phyloP scores from a whole-genome alignment of 1,140 invertebrate genomes.

The Lucilia sericata region DNA sequence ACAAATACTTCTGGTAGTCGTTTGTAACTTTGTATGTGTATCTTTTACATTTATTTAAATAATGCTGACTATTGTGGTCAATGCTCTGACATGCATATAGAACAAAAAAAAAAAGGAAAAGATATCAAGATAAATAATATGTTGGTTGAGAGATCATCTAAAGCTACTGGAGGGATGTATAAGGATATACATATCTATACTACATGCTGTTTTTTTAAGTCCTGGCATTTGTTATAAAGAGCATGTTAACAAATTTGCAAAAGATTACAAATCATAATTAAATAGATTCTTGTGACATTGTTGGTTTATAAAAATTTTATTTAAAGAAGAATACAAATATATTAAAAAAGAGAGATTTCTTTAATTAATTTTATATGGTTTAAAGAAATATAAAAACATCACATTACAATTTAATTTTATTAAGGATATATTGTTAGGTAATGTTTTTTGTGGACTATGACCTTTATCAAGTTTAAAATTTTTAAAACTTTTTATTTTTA shows the following conservation, averaged over 20 bases:
- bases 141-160: background rate
- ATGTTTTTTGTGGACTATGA: too few relatives aligned
- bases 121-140: background rate
- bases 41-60: background rate
- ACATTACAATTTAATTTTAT: too few relatives aligned
- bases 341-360: too few relatives aligned
- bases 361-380: background rate
- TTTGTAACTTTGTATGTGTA: too few relatives aligned
- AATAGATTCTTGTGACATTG: background rate
- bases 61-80: constrained; percentile 26
- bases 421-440: too few relatives aligned
- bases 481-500: too few relatives aligned
- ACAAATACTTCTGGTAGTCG: too few relatives aligned
- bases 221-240: too few relatives aligned
- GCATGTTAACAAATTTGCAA: background rate
- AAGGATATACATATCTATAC: too few relatives aligned
- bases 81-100: background rate
- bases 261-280: background rate
- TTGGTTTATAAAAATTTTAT: background rate
- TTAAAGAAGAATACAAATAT: background rate
- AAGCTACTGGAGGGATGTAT: too few relatives aligned
- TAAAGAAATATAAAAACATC: background rate
- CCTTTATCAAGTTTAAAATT: too few relatives aligned
- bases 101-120: background rate
- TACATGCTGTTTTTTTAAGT: too few relatives aligned